These are phyloP conservation scores for Fulmarus glacialis DNA, from an alignment of 2,113 vertebrate genomes.

Conservation along the genomic window DNA sequence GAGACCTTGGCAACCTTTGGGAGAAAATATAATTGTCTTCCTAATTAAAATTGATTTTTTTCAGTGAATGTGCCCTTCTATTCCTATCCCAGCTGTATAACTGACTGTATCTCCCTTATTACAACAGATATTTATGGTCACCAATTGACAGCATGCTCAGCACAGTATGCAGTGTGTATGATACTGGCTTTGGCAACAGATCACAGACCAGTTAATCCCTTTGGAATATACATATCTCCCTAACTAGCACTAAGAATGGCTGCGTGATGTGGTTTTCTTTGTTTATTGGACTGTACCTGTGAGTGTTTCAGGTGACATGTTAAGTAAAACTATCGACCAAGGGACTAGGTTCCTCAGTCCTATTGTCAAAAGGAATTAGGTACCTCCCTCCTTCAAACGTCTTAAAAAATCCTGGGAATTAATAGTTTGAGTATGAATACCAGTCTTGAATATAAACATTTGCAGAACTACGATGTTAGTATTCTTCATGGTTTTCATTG, in stretches of 20 bases:
- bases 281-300: background rate
- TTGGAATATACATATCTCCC: background rate
- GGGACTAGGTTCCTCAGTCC: background rate
- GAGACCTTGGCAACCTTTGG: constrained; percentile 65
- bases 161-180: background rate
- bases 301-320: background rate
- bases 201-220: background rate
- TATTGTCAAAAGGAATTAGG: background rate
- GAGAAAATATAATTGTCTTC: constrained; percentile 73
- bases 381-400: background rate
- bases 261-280: background rate
- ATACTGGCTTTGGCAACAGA: background rate
- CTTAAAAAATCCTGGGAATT: background rate
- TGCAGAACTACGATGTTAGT: background rate
- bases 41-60: constrained; percentile 78
- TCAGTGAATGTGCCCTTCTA: constrained; percentile 60
- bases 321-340: background rate
- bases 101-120: constrained; percentile 51
- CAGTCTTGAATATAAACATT: background rate
- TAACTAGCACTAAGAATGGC: background rate
- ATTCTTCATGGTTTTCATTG: background rate
- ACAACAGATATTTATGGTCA: constrained; percentile 60
- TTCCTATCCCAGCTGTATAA: constrained; percentile 42
- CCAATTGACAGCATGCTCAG: constrained; percentile 36
- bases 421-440: background rate